These are phyloP conservation scores for Drosophila incognita DNA, from an alignment of 2,888 invertebrate genomes.

Conservation along the genomic window DNA sequence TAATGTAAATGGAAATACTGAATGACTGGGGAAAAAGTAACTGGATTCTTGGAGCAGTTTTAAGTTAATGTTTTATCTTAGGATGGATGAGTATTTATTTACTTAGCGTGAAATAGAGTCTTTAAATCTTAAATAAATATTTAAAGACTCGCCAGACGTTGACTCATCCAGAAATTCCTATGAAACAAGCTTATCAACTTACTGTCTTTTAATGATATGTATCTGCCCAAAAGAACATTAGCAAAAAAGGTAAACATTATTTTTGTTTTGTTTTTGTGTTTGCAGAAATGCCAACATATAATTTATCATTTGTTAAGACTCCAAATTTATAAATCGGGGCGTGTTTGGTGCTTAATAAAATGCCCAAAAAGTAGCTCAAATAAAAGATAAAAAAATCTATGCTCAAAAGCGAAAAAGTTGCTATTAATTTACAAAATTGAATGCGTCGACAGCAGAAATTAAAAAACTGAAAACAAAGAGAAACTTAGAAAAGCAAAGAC, in stretches of 20 bases:
- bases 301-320: conserved; percentile 1
- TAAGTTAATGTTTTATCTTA: neutral
- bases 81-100: neutral
- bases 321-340: conserved; percentile 27
- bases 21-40: neutral
- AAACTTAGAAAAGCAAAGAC: neutral
- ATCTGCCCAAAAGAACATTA: conserved; percentile 4
- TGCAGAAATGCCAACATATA: neutral
- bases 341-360: conserved; percentile 45
- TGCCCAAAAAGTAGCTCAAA: neutral
- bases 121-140: neutral
- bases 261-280: no score
- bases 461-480: conserved; percentile 1
- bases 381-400: neutral
- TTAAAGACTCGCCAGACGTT: neutral
- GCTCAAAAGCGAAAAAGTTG: neutral
- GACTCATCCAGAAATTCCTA: neutral
- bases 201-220: conserved; percentile 2
- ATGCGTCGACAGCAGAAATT: conserved; percentile 19
- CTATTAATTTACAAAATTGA: conserved; percentile 19
- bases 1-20: neutral
- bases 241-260: neutral
- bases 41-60: neutral
- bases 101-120: neutral
- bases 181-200: neutral